A percentile compares a stretch with the other conserved stretches of the same genome.
Evolutionary conservation across 2,888 invertebrate species (phyloP).

Genomic region (Ecliptopera silaceata): DNA sequence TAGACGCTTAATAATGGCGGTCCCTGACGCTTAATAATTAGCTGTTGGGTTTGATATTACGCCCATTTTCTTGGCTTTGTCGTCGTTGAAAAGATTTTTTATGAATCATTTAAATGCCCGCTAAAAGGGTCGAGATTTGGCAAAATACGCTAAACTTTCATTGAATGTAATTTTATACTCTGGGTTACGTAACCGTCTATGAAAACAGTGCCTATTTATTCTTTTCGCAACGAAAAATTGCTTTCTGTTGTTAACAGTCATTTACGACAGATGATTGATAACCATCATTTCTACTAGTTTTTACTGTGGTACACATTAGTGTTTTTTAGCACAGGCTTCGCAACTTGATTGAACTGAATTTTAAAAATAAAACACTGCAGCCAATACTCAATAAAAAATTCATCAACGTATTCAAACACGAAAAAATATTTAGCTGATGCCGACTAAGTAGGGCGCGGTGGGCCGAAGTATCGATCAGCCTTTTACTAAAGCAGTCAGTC

Average conservation of each 20-base stretch:
- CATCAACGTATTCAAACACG: slow-evolving; percentile 52
- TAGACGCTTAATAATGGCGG: slow-evolving; percentile 42
- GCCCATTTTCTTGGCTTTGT: slow-evolving; percentile 39
- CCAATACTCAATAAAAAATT: slow-evolving; percentile 46
- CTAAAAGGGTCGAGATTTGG: slow-evolving; percentile 16
- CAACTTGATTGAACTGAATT: not conserved
- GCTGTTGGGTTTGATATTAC: slow-evolving; percentile 41
- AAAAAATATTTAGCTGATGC: slow-evolving; percentile 66
- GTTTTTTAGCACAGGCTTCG: not conserved
- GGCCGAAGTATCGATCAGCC: slow-evolving; percentile 74
- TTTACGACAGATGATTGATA: no score
- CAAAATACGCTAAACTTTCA: slow-evolving; percentile 23
- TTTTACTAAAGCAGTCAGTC: slow-evolving; percentile 75
- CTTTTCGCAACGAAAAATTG: no score
- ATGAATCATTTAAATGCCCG: slow-evolving; percentile 25
- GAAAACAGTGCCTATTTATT: no score
- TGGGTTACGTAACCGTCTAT: no score
- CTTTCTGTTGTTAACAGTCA: no score
- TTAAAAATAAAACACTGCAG: slow-evolving; percentile 27
- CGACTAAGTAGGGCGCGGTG: slow-evolving; percentile 72
- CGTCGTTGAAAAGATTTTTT: slow-evolving; percentile 27
- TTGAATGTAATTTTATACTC: slow-evolving; percentile 4
- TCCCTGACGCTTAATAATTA: slow-evolving; percentile 44
- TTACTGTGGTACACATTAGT: no score
- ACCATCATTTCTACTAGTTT: no score